Conservation (phyloP, 2,113 vertebrate genomes). For the Alosa alosa region DNA sequence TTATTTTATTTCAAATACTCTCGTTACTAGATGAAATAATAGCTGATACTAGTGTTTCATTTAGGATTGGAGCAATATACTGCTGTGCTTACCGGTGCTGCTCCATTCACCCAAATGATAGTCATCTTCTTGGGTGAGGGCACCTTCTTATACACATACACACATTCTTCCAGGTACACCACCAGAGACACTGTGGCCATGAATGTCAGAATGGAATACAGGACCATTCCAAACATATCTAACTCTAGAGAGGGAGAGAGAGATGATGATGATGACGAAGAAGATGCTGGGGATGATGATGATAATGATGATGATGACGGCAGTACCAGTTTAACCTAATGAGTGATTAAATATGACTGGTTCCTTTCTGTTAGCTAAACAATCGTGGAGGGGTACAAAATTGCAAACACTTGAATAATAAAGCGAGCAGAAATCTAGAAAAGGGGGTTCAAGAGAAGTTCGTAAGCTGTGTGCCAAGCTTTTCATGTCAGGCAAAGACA, state of each 20-base stretch:
- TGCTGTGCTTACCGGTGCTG: conserved; percentile 76
- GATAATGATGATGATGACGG: background rate
- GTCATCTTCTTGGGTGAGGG: conserved; percentile 76
- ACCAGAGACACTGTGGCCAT: conserved; percentile 75
- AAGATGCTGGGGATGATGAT: background rate
- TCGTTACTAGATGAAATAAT: background rate
- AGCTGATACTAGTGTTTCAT: background rate
- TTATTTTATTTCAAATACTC: background rate
- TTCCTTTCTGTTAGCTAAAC: background rate
- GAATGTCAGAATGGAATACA: conserved; percentile 77
- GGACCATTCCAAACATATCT: conserved; percentile 69
- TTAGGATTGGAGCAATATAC: background rate
- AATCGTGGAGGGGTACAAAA: background rate
- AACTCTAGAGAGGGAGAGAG: conserved; percentile 64
- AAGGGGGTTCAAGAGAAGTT: background rate
- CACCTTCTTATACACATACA: conserved; percentile 78
- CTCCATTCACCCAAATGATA: conserved; percentile 83
- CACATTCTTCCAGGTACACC: conserved; percentile 78
- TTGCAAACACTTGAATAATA: background rate
- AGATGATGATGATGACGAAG: background rate
- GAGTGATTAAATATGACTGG: background rate
- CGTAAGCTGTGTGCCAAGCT: background rate
- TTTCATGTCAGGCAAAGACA: background rate
- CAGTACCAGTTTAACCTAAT: background rate
- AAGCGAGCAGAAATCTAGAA: background rate